Conservation (phyloP, 2,113 vertebrate genomes). For the Cyanoramphus novaezelandiae region DNA sequence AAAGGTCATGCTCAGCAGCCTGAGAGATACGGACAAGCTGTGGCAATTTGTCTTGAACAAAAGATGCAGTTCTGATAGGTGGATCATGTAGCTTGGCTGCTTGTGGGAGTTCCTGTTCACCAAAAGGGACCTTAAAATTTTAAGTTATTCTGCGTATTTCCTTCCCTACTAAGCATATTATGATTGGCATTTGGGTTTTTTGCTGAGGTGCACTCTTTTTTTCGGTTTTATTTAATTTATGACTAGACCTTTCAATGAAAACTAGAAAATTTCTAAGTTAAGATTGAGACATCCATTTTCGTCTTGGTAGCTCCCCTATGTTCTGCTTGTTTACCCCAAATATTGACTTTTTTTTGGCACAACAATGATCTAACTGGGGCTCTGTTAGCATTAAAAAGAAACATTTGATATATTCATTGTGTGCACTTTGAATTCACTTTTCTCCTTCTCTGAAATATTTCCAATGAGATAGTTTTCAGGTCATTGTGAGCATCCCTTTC, state of each 20-base stretch:
- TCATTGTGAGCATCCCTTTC: neutral
- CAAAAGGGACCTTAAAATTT: conserved; percentile 25
- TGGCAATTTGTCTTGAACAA: neutral
- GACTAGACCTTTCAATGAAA: neutral
- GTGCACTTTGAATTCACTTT: neutral
- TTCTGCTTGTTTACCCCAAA: neutral
- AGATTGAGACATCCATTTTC: neutral
- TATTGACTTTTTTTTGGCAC: neutral
- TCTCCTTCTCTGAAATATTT: neutral
- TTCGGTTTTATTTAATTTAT: neutral
- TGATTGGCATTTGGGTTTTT: neutral
- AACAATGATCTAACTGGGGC: neutral
- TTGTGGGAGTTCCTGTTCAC: conserved; percentile 12
- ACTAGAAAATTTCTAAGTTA: neutral
- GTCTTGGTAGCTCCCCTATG: neutral
- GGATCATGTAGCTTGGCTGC: neutral
- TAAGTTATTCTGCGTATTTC: neutral
- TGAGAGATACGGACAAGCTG: neutral
- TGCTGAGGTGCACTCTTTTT: neutral
- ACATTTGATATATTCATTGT: neutral
- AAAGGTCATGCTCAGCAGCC: neutral
- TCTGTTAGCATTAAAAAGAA: neutral
- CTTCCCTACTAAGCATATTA: neutral
- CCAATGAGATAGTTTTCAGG: neutral
- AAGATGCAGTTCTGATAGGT: conserved; percentile 11